A percentile compares a stretch with the other conserved stretches of the same genome.
Conservation (phyloP, 2,888 invertebrate species). For the Sisyra terminalis region DNA sequence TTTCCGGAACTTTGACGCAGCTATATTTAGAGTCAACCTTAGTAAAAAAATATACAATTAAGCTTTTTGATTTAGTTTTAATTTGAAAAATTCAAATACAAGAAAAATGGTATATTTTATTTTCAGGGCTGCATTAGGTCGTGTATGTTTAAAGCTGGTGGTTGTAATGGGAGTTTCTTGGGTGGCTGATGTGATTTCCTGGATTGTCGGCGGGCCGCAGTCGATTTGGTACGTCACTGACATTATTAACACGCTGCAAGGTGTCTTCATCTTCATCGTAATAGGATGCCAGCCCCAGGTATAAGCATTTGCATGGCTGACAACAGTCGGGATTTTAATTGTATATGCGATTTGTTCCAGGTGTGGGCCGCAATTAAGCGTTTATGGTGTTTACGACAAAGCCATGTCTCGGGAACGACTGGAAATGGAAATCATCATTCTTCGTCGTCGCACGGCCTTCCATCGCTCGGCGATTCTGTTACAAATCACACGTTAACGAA, state of each 20-base stretch:
- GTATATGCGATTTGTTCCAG: constrained; percentile 19
- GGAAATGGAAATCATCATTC: constrained; percentile 52
- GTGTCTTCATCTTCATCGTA: constrained; percentile 76
- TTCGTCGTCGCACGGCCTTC: constrained; percentile 62
- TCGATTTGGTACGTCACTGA: constrained; percentile 74
- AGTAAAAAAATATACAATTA: too few relatives aligned
- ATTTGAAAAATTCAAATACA: too few relatives aligned
- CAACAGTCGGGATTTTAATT: background rate
- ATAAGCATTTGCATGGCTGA: constrained; percentile 11
- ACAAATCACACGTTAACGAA: constrained; percentile 50
- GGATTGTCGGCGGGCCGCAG: constrained; percentile 65
- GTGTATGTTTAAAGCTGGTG: constrained; percentile 74
- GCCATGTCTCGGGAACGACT: constrained; percentile 31
- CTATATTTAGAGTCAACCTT: too few relatives aligned
- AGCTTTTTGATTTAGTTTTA: too few relatives aligned
- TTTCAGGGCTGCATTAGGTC: constrained; percentile 59
- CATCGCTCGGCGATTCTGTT: constrained; percentile 63
- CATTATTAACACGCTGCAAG: constrained; percentile 71
- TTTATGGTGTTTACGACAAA: constrained; percentile 40
- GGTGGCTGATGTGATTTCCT: constrained; percentile 70
- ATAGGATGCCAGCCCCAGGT: constrained; percentile 81
- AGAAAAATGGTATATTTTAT: too few relatives aligned
- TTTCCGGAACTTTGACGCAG: too few relatives aligned
- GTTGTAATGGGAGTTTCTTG: constrained; percentile 67
- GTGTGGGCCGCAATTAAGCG: constrained; percentile 50